A percentile compares a stretch with the other conserved stretches of the same genome.
Evolutionary conservation across 1,140 invertebrate species (phyloP).

Genomic region (Oreohelix idahoensis): DNA sequence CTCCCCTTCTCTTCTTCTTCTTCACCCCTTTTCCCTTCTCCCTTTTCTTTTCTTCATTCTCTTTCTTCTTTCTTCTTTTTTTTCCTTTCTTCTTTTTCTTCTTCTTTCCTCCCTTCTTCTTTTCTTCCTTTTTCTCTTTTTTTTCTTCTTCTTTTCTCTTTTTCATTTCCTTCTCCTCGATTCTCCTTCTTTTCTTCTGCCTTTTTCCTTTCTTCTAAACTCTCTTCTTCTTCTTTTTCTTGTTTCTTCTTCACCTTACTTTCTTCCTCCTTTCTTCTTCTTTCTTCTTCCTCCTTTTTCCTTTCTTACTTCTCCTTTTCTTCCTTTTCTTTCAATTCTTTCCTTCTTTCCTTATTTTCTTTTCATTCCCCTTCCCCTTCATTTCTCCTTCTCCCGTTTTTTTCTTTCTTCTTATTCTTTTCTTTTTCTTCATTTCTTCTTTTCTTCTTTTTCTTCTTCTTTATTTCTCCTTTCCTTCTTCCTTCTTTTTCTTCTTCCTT

Average conservation of each 20-base stretch:
- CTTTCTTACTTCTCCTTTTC: constrained; percentile 20
- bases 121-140: neutral
- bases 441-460: neutral
- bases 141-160: neutral
- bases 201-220: neutral
- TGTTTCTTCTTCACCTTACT: neutral
- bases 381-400: neutral
- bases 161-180: neutral
- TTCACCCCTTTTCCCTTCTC: too few relatives aligned
- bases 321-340: constrained; percentile 15
- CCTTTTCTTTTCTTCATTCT: too few relatives aligned
- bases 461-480: neutral
- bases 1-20: too few relatives aligned
- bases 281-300: neutral
- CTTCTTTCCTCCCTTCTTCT: neutral
- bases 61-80: too few relatives aligned
- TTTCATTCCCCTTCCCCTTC: neutral
- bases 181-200: neutral
- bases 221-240: constrained; percentile 1
- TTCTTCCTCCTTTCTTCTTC: neutral
- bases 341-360: neutral
- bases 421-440: neutral
- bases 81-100: too few relatives aligned
- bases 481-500: neutral
- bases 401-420: neutral